Base-by-base conservation (phyloP, 1,140 invertebrate species). In the Drosophila dunni region DNA sequence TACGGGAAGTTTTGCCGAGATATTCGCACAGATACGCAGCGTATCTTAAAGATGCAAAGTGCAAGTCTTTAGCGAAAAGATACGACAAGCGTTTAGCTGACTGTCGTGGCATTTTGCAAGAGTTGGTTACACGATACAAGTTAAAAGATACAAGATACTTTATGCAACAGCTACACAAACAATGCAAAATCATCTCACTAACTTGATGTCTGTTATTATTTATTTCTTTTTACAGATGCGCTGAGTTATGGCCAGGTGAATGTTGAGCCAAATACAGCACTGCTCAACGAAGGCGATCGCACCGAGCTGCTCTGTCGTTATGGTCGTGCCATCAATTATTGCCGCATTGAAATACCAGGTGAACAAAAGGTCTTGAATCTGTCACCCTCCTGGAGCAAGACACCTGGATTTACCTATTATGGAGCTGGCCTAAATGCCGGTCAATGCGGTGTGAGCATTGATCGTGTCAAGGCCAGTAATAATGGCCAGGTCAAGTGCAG, bases 401-500 rank as follows among this genome's bases (percentile, higher is more conserved):
- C 61, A 74, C 92, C 50, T 73, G 86, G 86, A 15, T 92, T 92
- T 15, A 80, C 68, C 20, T 95, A 95, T 81, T 93, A 91, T 62
- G 95, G 95, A 2, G 79, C 80, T 0, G 94, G 94, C 2, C 67
- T 94, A 0, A 90, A 94, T 51, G 81, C 86, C 11, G 96, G 96
- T 0, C 93, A 96, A 65, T 97, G 96, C 76, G 96, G 96, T 1
- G 94, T 95, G 4, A 93, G 91, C 13, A 95, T 96, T 45, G 91
- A 94, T 9, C 92, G 92, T 34, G 94, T 96, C 4, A 93, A 93
- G 60, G 94, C 95, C 40, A 93, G 91, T 58, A 93, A 95, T 78
- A 95, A 96, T 85, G 96, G 96, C 1, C 93, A 94, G 48, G 94
- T 96, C 63, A 94, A 94, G 48, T 97, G 96, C 79, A 94, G 93